phyloP scores from a whole-genome alignment of 2,113 vertebrate species.

The Oophaga pumilio region DNA sequence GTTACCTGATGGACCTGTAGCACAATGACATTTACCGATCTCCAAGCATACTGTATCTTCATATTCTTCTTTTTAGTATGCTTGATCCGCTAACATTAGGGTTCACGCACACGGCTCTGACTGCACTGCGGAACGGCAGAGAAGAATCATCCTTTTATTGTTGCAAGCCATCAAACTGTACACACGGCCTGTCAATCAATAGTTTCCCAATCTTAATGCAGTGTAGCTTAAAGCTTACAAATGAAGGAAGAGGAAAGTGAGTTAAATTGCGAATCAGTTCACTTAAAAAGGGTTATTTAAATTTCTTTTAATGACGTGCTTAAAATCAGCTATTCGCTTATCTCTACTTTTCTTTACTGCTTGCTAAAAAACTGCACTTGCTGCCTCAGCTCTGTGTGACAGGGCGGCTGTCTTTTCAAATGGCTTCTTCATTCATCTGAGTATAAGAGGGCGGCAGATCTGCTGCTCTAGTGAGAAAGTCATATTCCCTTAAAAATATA shows the following conservation, averaged over 20 bases:
- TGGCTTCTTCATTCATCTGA: conserved; percentile 39
- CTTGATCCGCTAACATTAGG: background rate
- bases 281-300: conserved; percentile 7
- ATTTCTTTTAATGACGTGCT: conserved; percentile 7
- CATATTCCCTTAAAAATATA: conserved; percentile 9
- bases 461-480: conserved; percentile 23
- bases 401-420: conserved; percentile 33
- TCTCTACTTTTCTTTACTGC: conserved; percentile 27
- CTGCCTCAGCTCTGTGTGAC: conserved; percentile 39
- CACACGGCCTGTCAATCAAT: background rate
- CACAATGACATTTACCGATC: background rate
- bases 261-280: background rate
- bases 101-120: background rate
- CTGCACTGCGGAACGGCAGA: background rate
- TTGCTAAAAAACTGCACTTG: conserved; percentile 17
- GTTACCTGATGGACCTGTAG: background rate
- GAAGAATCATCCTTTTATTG: background rate
- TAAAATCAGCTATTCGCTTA: background rate
- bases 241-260: background rate
- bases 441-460: conserved; percentile 33
- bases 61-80: background rate
- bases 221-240: background rate
- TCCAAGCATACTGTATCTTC: background rate
- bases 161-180: background rate
- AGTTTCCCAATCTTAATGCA: too few relatives aligned